Evolutionary conservation across 2,113 vertebrate species (phyloP).

Genomic region (Phalacrocorax carbo): DNA sequence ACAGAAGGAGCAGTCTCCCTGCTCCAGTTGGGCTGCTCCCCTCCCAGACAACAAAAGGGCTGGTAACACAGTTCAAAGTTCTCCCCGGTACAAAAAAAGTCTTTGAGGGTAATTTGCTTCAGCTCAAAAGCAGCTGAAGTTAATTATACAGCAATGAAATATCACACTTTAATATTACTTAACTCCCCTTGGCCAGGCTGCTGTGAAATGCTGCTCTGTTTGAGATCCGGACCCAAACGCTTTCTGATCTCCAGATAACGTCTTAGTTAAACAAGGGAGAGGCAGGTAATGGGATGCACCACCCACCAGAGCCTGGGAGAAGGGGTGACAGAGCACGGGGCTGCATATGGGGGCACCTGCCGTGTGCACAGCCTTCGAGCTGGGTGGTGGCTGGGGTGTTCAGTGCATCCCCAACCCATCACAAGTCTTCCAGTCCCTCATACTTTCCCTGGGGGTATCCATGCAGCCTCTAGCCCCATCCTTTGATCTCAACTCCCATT

Average conservation of each 20-base stretch:
- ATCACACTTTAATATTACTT: neutral
- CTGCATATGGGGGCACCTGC: accelerated
- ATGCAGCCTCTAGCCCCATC: accelerated
- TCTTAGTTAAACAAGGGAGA: neutral
- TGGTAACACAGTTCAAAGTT: neutral
- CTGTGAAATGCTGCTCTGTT: accelerated
- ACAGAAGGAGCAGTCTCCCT: neutral
- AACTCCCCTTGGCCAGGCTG: neutral
- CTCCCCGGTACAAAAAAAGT: neutral
- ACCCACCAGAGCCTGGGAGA: neutral
- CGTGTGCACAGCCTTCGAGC: accelerated
- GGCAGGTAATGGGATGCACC: neutral
- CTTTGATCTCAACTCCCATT: neutral
- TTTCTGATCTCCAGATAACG: neutral
- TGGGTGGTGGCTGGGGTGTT: too few species aligned
- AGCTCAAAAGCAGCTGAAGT: conserved; percentile 19
- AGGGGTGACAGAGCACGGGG: accelerated
- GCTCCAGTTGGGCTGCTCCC: neutral
- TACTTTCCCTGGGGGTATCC: neutral
- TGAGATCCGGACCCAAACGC: accelerated
- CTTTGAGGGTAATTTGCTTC: conserved; percentile 12
- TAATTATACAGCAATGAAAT: conserved; percentile 16
- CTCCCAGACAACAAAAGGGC: neutral
- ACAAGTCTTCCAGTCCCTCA: neutral
- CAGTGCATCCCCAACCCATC: accelerated